Conservation (phyloP, 2,113 vertebrate species). For the Myodes glareolus region DNA sequence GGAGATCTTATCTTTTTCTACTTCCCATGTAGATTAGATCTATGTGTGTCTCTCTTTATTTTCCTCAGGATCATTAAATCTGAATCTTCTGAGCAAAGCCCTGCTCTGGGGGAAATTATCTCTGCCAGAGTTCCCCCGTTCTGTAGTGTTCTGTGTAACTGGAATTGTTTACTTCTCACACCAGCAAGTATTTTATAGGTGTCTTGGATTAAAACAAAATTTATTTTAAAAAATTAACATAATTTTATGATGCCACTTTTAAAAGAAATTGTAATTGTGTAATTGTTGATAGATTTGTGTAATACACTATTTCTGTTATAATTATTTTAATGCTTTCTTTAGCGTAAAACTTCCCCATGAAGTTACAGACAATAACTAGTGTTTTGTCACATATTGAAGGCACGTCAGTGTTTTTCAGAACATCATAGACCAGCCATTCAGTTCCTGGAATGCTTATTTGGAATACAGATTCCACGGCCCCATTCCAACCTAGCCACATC, state of each 20-base stretch:
- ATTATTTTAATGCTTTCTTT: conserved; percentile 48
- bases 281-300: neutral
- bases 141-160: conserved; percentile 65
- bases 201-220: conserved; percentile 83
- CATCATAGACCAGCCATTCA: neutral
- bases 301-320: conserved; percentile 8
- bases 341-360: conserved; percentile 51
- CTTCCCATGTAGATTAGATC: too few species aligned
- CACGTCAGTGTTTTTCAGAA: conserved; percentile 11
- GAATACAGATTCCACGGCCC: neutral
- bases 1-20: too few species aligned
- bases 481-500: neutral
- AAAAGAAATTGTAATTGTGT: conserved; percentile 39
- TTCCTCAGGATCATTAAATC: conserved; percentile 43
- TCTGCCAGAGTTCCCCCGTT: conserved; percentile 70
- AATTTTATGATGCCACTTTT: conserved; percentile 60
- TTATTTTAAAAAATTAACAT: conserved; percentile 59
- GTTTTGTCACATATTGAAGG: conserved; percentile 5
- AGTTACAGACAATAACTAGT: neutral
- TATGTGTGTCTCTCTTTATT: conserved; percentile 2
- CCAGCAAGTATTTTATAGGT: conserved; percentile 87
- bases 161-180: conserved; percentile 80
- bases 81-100: conserved; percentile 43
- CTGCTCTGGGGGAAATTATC: conserved; percentile 57
- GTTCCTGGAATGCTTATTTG: neutral